Percentiles rank a stretch among this genome's conserved stretches.
Evolutionary conservation across 2,113 vertebrate genomes (phyloP).

Genomic region (Gymnobelideus leadbeateri): DNA sequence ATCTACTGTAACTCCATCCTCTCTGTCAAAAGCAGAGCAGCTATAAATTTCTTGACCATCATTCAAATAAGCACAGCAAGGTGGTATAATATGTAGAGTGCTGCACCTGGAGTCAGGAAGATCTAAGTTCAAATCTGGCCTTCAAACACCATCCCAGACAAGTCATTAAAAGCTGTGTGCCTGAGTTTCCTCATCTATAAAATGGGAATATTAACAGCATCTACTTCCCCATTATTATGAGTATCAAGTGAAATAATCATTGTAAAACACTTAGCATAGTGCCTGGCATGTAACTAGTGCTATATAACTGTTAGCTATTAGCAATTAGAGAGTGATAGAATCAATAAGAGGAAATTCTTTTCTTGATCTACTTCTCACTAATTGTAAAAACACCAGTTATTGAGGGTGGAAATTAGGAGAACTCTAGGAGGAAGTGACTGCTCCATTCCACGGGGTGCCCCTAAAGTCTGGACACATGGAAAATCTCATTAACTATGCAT

Average conservation of each 20-base stretch:
- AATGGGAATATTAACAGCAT: background rate
- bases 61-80: background rate
- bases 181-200: background rate
- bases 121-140: no score
- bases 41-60: background rate
- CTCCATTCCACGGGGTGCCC: background rate
- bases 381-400: background rate
- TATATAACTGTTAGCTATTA: background rate
- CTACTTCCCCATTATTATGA: background rate
- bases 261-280: background rate
- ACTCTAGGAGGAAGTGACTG: background rate
- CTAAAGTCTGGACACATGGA: no score
- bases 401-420: background rate
- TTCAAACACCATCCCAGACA: background rate
- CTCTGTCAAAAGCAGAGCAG: background rate
- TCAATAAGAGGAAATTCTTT: background rate
- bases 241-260: background rate
- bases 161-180: background rate
- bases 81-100: background rate
- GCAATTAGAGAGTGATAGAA: background rate
- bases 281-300: background rate
- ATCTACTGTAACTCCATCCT: background rate
- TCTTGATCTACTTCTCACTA: background rate
- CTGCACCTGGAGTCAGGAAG: background rate
- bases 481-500: no score